Base-by-base conservation (phyloP, 2,113 vertebrate species). In the Sciurus niger region DNA sequence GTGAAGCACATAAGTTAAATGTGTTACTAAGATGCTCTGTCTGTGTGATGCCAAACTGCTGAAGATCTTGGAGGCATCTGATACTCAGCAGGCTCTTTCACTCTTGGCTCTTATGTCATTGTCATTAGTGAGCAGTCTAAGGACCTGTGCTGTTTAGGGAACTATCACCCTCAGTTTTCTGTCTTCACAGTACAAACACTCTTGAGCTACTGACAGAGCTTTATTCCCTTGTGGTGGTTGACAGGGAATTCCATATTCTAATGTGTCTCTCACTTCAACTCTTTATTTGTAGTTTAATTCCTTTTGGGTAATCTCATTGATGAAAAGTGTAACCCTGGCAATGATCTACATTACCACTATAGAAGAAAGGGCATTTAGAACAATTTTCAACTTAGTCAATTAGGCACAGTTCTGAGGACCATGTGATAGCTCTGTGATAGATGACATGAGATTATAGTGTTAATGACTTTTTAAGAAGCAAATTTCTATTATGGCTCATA, bases 341-440 rank as follows among this genome's bases (percentile, higher is more conserved):
- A 53, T 84, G 55, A 94, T 74, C 92, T 94, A 63, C 65, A 84
- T 93, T 94, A 95, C 78, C 46, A 55, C 53, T 67, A 22, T 46
- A 84, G 82, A 91, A 74, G 43, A 84, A 91, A 60, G 55, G 40
- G 72, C 16, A 86, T 67, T 93, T 84, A 94, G 87, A 84, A 89
- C 55, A 60, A 63, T 95, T 84, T 96, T 76, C 80, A 93, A 79
- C 74, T 87, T 55, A 84, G 77, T 84, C 86, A 92, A 40, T 87
- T 94, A 94, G 65, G 58, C 70, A 92, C 34, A 90, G 63, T 86
- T 94, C 32, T 94, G 85, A 87, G 48, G 55, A 78, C 79, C 25
- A 18, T 72, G 70, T 82, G 67, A 86, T 9, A 92, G 51, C 55
- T 34, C 43, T 83, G 14, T 60, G 70, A 74, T 68, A 84, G 70